These are phyloP conservation scores for Spodoptera litura DNA, from an alignment of 1,140 invertebrate species.

Conservation along the genomic window DNA sequence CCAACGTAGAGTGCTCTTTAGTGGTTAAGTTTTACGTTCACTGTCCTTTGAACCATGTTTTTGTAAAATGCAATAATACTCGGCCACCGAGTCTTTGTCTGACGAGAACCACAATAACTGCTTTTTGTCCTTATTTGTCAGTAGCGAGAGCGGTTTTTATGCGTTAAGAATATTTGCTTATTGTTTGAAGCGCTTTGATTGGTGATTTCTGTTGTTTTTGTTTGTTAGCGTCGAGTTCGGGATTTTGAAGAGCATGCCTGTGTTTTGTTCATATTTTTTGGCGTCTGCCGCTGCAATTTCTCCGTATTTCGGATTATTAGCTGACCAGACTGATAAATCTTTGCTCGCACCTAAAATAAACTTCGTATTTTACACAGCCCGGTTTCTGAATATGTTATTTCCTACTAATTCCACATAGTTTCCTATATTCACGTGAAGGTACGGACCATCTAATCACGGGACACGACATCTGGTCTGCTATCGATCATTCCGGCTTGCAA, in stretches of 20 bases:
- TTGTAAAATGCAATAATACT: slow-evolving; percentile 54
- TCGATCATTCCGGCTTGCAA: slow-evolving; percentile 75
- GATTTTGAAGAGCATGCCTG: background rate
- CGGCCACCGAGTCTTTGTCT: slow-evolving; percentile 47
- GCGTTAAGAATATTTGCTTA: slow-evolving; percentile 44
- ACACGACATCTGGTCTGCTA: slow-evolving; percentile 71
- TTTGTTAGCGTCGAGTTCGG: slow-evolving; percentile 18
- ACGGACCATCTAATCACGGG: slow-evolving; percentile 64
- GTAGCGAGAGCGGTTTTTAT: slow-evolving; percentile 44
- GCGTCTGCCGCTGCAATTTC: background rate
- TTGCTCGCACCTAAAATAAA: too few relatives aligned
- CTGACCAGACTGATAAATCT: background rate
- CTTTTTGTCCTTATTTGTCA: slow-evolving; percentile 53
- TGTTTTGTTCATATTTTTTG: background rate
- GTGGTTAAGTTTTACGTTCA: slow-evolving; percentile 6
- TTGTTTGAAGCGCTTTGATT: slow-evolving; percentile 30
- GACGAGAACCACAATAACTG: slow-evolving; percentile 40
- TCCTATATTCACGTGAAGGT: background rate
- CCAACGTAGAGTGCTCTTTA: slow-evolving; percentile 10
- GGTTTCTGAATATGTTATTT: too few relatives aligned
- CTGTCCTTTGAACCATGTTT: slow-evolving; percentile 43
- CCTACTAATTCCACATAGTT: background rate
- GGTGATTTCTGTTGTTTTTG: slow-evolving; percentile 13
- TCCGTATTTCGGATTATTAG: background rate
- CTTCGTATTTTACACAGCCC: too few relatives aligned